A percentile compares a stretch with the other conserved stretches of the same genome.
Conservation (phyloP, 2,797 vertebrate genomes). For the Protonibea diacanthus region DNA sequence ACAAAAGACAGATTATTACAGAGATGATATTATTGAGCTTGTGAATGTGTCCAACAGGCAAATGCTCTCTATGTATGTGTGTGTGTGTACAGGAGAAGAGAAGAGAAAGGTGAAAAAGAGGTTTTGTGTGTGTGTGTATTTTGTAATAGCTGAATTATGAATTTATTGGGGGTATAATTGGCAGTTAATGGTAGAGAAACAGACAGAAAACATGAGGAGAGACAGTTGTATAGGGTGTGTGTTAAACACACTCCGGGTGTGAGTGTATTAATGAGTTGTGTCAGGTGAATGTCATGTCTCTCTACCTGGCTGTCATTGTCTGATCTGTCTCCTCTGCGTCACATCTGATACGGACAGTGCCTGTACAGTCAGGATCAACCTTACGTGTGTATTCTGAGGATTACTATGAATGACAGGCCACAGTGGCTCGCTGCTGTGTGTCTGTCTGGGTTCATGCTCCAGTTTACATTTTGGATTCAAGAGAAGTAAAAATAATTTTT, state of each 20-base stretch:
- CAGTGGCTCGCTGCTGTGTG: background rate
- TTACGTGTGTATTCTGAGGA: conserved; percentile 21
- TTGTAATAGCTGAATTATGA: background rate
- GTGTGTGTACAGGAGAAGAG: background rate
- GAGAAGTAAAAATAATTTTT: too few relatives aligned
- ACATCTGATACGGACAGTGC: conserved; percentile 10
- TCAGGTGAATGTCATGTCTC: conserved; percentile 26
- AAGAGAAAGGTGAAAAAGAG: background rate
- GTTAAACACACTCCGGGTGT: background rate
- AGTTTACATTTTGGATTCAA: too few relatives aligned
- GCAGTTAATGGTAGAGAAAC: background rate
- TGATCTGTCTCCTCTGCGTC: conserved; percentile 34
- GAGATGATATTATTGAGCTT: conserved; percentile 12
- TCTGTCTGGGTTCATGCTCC: background rate
- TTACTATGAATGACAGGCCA: conserved; percentile 7
- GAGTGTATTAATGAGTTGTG: conserved; percentile 14
- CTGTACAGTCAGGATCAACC: conserved; percentile 30
- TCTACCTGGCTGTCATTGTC: conserved; percentile 20
- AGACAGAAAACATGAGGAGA: background rate
- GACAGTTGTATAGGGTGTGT: background rate
- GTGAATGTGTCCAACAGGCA: background rate
- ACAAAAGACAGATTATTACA: conserved; percentile 23
- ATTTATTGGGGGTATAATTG: background rate
- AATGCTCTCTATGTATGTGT: background rate
- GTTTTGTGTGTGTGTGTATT: background rate